Percentiles rank a stretch among this genome's conserved stretches.
Conservation (phyloP, 2,888 invertebrate species). For the Ferrisia virgata region DNA sequence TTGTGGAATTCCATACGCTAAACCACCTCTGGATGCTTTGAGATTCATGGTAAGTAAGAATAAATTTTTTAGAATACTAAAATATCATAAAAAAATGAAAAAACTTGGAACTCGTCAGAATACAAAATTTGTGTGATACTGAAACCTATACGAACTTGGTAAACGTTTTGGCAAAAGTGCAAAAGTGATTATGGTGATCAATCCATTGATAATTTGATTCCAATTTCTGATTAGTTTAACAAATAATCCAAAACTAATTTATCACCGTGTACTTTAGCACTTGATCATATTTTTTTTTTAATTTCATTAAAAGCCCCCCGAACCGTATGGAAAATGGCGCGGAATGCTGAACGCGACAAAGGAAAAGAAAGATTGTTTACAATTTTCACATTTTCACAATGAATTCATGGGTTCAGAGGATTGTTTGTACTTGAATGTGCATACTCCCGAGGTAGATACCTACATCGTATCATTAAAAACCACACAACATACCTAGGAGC, state of each 20-base stretch:
- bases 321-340: neutral
- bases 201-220: neutral
- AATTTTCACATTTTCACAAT: neutral
- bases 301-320: neutral
- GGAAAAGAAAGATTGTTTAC: slow-evolving; percentile 24
- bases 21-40: neutral
- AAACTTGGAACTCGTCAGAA: no score
- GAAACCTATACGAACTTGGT: no score
- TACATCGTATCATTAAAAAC: neutral
- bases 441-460: slow-evolving; percentile 10
- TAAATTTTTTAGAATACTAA: neutral
- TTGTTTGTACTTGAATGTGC: slow-evolving; percentile 32
- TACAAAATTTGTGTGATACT: no score
- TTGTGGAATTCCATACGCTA: neutral
- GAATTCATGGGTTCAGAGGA: slow-evolving; percentile 3
- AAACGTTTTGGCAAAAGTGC: no score
- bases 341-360: slow-evolving; percentile 11
- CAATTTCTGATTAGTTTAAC: no score
- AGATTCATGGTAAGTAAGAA: neutral
- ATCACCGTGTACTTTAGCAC: no score
- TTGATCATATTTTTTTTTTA: neutral
- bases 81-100: no score
- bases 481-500: neutral
- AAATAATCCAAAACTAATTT: no score
- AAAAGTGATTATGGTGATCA: no score